Base-by-base conservation (phyloP, 2,797 vertebrate species). In the Poeciliopsis infans region DNA sequence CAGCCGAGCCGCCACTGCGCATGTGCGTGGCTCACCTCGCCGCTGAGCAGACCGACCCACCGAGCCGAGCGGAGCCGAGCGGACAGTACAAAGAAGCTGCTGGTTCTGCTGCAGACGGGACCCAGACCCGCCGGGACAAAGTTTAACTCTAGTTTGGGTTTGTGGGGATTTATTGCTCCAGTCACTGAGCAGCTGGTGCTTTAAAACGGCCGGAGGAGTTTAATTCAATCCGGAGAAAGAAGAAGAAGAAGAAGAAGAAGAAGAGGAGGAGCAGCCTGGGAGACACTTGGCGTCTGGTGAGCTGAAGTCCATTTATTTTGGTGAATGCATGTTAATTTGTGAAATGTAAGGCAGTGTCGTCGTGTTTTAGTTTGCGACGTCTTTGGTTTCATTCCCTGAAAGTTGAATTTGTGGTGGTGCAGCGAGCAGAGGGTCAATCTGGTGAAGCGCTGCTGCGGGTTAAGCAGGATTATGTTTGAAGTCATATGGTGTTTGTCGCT, bases 41-140 rank as follows among this genome's bases (percentile, higher is more conserved):
- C 0, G 33, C 33, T 7, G 59, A 61, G 28, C 31, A 15, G 28
- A 51, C 31, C 1, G 80, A 28, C 55, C 84, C 78, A 85, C 76
- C 69, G 64, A 85, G 81, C 76, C 31, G 31, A n/a, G n/a, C n/a
- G 72, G 64, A 85, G 81, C 18, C 77, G 28, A 66, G 87, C 79
- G 86, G 85, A 85, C 51, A 89, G 89, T 91, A 93, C 92, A 94
- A 94, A 93, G 92, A 79, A 74, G 85, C 83, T 80, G 82, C 78
- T 28, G 72, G 66, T 36, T 79, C 20, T 36, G 82, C 16, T 49
- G 66, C 20, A 7, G 80, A 79, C 72, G 18, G 72, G 64, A n/a
- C 0, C 74, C 46, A 53, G 75, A 23, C 53, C 75, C 31, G 5
- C 73, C 36, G 76, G 49, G 69, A 8, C 7, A 2, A 49, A 79